Percentiles rank a stretch among this genome's conserved stretches.
Evolutionary conservation across 2,113 vertebrate species (phyloP).

Genomic region (Chitala chitala): DNA sequence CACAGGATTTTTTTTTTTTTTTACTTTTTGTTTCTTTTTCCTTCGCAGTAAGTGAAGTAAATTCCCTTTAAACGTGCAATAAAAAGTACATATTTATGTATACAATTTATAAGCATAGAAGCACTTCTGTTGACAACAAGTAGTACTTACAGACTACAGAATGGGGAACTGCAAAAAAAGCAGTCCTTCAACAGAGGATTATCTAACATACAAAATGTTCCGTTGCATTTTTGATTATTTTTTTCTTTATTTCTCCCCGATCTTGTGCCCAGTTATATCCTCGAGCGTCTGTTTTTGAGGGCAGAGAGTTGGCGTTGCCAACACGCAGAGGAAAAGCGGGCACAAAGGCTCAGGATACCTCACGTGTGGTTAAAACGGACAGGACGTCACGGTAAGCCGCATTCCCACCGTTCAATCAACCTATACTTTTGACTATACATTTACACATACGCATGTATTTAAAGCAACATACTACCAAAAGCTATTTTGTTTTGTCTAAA

Average conservation of each 20-base stretch:
- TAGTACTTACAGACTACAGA: conserved; percentile 97
- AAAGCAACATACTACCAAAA: conserved; percentile 69
- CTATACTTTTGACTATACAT: conserved; percentile 56
- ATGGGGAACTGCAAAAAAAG: conserved; percentile 70
- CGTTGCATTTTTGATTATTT: conserved; percentile 74
- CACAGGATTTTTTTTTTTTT: conserved; percentile 60
- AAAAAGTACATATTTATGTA: conserved; percentile 92
- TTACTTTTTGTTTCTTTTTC: conserved; percentile 46
- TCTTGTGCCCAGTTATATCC: conserved; percentile 59
- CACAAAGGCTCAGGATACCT: conserved; percentile 44
- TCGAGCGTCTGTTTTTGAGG: conserved; percentile 30
- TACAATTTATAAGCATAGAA: conserved; percentile 95
- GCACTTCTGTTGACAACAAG: conserved; percentile 84
- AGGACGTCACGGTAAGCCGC: conserved; percentile 36
- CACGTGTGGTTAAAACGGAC: conserved; percentile 30
- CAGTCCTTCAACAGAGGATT: conserved; percentile 71
- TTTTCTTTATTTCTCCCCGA: conserved; percentile 57
- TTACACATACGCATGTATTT: conserved; percentile 57
- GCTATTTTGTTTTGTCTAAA: conserved; percentile 55
- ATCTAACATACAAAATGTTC: conserved; percentile 75
- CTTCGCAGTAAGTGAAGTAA: conserved; percentile 69
- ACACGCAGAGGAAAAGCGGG: conserved; percentile 48
- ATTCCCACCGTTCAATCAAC: conserved; percentile 53
- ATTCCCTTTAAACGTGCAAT: conserved; percentile 95
- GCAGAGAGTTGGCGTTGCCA: conserved; percentile 29